A percentile compares a stretch with the other conserved stretches of the same genome.
Conservation (phyloP, 64 coral and sea anemone genomes). For the Porites australiensis region DNA sequence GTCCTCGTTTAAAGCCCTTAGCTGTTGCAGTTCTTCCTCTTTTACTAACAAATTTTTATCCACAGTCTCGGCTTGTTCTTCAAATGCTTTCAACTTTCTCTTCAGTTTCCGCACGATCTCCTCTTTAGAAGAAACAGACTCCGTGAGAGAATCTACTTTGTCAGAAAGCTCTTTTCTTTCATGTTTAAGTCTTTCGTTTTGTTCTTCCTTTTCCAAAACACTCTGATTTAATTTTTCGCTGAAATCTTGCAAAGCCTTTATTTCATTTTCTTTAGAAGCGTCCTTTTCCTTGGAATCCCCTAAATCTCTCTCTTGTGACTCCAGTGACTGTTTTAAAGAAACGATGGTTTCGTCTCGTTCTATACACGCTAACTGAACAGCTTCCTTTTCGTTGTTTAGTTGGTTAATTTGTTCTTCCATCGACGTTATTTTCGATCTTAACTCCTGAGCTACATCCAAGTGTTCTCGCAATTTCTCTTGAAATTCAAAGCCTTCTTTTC, state of each 20-base stretch:
- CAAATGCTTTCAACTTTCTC: constrained; percentile 34
- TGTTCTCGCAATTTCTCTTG: constrained; percentile 77
- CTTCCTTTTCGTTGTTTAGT: constrained; percentile 18
- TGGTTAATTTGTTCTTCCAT: constrained; percentile 46
- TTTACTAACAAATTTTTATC: constrained; percentile 64
- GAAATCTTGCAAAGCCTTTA: constrained; percentile 34
- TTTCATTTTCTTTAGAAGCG: constrained; percentile 12
- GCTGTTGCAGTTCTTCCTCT: constrained; percentile 27
- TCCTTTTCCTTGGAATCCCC: constrained; percentile 20
- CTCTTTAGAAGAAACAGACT: constrained; percentile 26
- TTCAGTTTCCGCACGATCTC: constrained; percentile 43
- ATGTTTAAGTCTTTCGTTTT: neutral
- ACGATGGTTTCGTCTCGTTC: constrained; percentile 19
- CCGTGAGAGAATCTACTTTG: neutral
- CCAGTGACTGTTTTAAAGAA: constrained; percentile 36
- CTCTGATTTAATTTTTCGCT: constrained; percentile 11
- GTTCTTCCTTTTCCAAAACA: neutral
- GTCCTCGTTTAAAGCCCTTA: constrained; percentile 15
- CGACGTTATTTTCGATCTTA: no score
- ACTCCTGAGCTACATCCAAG: neutral
- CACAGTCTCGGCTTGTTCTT: constrained; percentile 48
- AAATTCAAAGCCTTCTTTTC: constrained; percentile 34
- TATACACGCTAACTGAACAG: constrained; percentile 44
- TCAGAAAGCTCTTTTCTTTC: neutral
- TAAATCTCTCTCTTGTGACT: constrained; percentile 65